Evolutionary conservation across 2,888 invertebrate species (phyloP), one percentile per base, ranked within the genome.

Genomic region (Bursaphelenchus okinawaensis): DNA sequence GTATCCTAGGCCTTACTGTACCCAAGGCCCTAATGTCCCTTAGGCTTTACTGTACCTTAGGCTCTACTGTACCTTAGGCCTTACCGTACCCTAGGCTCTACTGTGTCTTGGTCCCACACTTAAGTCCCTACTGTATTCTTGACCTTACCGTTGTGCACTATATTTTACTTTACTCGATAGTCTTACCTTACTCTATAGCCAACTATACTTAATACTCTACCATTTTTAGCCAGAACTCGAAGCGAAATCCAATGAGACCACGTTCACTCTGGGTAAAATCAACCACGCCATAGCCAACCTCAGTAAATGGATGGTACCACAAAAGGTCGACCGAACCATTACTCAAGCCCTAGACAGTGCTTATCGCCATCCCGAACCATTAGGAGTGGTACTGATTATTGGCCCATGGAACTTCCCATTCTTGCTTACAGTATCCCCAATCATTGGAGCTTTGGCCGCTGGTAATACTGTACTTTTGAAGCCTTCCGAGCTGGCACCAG

Each of bases 321-420:
- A 89, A 75, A 81, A 81, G 73, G 70, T 73, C 19, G n/a, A 52
- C 7, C 55, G 65, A 31, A 67, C 63, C 22, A 7, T 72, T 8
- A 40, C 80, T 7, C 73, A 73, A 29, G 23, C 61, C 22, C 26
- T 58, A 24, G 73, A 74, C 58, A 12, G 31, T 31, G 78, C 83
- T 4, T 84, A 82, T 73, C 83, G 87, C 52, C 77, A 83, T 56
- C 89, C 89, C 72, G 93, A 96, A 77, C 95, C 95, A 0, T 91
- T 88, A 82, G 95, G 95, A 19, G 91, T 94, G 20, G 90, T 89
- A 4, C 87, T 96, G 6, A 81, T 86, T 29, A 83, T 87, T 69
- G 92, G 93, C 0, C 91, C 94, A 0, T 95, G 94, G 94, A 95
- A 95, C 86, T 95, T 94, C 85, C 94, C 95, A 0, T 82, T 94